Base-by-base conservation (phyloP, 2,113 vertebrate genomes). In the Choloepus hoffmanni region DNA sequence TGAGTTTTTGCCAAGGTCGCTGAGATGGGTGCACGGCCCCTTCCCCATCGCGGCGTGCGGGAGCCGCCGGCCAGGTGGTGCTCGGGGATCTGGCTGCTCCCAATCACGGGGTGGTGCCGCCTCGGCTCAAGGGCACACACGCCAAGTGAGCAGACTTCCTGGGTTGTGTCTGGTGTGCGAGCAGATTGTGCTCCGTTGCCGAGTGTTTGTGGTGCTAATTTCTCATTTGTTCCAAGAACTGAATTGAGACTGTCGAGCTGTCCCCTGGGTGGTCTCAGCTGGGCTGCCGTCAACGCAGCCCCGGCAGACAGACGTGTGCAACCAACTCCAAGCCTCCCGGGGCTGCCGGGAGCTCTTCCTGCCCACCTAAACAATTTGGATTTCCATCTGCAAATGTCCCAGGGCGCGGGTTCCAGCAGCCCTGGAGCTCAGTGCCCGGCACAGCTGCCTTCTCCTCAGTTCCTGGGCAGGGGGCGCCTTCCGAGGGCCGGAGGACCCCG, bases 131-230 rank as follows among this genome's bases (percentile, higher is more conserved):
- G 82, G 72, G 72, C 91, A 36, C 60, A 72, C 84, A 43, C 33
- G 0, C 28, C 77, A 7, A 30, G 24, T 68, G 5, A 23, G 58
- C 24, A 72, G 79, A 84, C 13, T 79, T 43, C 77, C 14, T 1
- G 15, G 82, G 0, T 73, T 77, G 63, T 23, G 33, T 68, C 65
- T 2, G 21, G 95, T 94, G 79, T 84, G 60, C 90, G 62, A 72
- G 96, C 98, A 86, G 98, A 73, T 93, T 96, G 97, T 96, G 67
- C 85, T 95, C 93, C 7, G 97, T 95, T 33, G 95, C 98, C 96
- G 96, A 93, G 79, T 77, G 92, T 97, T 92, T 97, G 97, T 98
- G 99, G 98, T 99, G 98, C 98, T 99, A 98, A 98, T 98, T 98
- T 97, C 88, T 68, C 98, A 97, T 85, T 28, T 96, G 84, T 89